Evolutionary conservation across 2,888 invertebrate species (phyloP).

Genomic region (Eilema griseolum): DNA sequence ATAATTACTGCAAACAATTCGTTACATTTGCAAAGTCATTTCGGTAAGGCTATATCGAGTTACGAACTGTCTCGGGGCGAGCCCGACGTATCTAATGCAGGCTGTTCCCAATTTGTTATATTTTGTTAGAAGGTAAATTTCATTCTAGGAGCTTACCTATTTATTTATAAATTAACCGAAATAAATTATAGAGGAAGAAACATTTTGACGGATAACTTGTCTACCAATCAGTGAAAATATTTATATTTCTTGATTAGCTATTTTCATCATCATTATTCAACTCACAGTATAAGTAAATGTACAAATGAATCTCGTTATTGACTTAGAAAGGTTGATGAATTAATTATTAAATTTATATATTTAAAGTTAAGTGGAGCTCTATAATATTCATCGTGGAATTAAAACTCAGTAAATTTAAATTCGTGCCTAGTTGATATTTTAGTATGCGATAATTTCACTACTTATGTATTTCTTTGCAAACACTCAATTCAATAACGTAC

Average conservation of each 20-base stretch:
- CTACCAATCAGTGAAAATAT: neutral
- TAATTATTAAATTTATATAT: neutral
- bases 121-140: neutral
- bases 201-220: neutral
- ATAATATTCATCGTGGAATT: neutral
- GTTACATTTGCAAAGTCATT: slow-evolving; percentile 55
- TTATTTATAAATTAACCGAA: neutral
- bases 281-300: no score
- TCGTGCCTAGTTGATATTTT: neutral
- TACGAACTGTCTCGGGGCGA: slow-evolving; percentile 47
- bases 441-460: neutral
- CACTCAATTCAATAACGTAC: no score
- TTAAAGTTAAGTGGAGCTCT: no score
- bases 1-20: slow-evolving; percentile 60
- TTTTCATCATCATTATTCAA: no score
- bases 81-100: slow-evolving; percentile 25
- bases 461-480: neutral
- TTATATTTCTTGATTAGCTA: neutral
- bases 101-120: slow-evolving; percentile 15
- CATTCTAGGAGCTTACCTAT: neutral
- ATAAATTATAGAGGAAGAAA: neutral
- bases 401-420: neutral
- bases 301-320: no score
- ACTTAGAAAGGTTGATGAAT: no score
- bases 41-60: slow-evolving; percentile 50